Evolutionary conservation across 2,888 invertebrate genomes (phyloP), one percentile per base, ranked within the genome.

Genomic region (Andrena dorsata): DNA sequence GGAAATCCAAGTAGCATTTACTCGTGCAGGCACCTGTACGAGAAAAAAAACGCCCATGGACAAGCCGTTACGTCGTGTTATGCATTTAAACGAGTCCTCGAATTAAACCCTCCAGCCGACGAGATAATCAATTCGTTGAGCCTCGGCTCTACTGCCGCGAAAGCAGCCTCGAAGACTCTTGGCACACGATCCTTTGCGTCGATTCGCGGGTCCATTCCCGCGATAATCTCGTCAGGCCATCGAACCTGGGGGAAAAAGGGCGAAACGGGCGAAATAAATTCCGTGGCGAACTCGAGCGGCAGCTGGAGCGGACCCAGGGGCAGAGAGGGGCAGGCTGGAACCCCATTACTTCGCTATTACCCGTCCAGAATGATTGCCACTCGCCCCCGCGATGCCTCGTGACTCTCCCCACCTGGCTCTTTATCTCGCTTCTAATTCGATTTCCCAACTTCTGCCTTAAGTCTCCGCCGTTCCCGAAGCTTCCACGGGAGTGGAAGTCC

Each of bases 321-420:
- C 51, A 47, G 26, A 64, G 64, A 23, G 41, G 3, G 32, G 60
- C 13, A 53, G 35, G 10, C 53, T 30, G 49, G 60, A 66, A 64
- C 53, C 73, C 77, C 72, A 64, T 81, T 81, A 78, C 77, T 26
- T 47, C 51, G 66, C 78, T 65, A 81, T 81, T 78, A 81, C 30
- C 65, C 68, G 28, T 61, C 49, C 58, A 30, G 63, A 81, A 81
- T 58, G 77, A 53, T 81, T 69, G 20, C 64, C 49, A 26, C 32
- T 16, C 47, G 2, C 56, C 30, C 8, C 41, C 23, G 10, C 47
- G 60, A 69, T 58, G 63, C 16, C 58, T 58, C 64, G 76, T 64
- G 70, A 73, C 66, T 74, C 49, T 68, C 28, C 58, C 23, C 2
- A 5, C 60, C 35, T 20, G 16, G 10, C n/a, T 16, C 53, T 76